Conservation (phyloP, 2,888 invertebrate species). For the Ormyrus nitidulus region DNA sequence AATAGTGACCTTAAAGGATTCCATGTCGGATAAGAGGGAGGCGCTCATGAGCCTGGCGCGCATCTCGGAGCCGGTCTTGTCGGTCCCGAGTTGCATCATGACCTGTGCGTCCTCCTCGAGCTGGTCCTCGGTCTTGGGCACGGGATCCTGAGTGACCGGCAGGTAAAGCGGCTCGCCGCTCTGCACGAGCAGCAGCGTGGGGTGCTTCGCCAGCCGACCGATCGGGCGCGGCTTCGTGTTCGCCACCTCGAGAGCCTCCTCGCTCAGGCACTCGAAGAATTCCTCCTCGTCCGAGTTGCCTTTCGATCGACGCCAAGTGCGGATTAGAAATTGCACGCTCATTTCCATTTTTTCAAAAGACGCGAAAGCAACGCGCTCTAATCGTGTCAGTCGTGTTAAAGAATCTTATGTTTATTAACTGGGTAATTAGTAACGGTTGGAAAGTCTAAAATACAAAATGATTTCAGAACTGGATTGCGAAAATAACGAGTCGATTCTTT, state of each 20-base stretch:
- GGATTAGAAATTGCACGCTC: too few species aligned
- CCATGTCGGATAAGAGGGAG: constrained; percentile 96
- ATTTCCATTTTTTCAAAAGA: too few species aligned
- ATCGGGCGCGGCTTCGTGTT: constrained; percentile 78
- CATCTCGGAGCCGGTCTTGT: constrained; percentile 88
- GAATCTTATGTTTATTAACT: too few species aligned
- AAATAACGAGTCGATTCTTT: too few species aligned
- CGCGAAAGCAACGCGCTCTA: too few species aligned
- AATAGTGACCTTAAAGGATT: constrained; percentile 90
- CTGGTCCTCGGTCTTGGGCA: constrained; percentile 98
- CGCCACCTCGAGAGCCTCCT: constrained; percentile 74
- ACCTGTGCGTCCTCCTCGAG: constrained; percentile 94
- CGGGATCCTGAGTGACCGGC: constrained; percentile 92
- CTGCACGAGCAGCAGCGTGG: constrained; percentile 81
- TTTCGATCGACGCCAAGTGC: not conserved
- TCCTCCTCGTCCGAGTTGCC: constrained; percentile 83
- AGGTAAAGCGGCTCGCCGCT: constrained; percentile 86
- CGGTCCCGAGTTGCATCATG: constrained; percentile 90
- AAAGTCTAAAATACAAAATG: too few species aligned
- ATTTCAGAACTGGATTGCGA: too few species aligned
- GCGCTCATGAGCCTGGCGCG: constrained; percentile 97
- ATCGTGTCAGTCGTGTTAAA: too few species aligned
- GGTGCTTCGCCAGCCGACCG: constrained; percentile 84
- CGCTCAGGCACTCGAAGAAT: constrained; percentile 88
- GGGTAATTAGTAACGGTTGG: too few species aligned